These are phyloP conservation scores for Protosalanx chinensis DNA, from an alignment of 2,797 vertebrate species.

Conservation along the genomic window DNA sequence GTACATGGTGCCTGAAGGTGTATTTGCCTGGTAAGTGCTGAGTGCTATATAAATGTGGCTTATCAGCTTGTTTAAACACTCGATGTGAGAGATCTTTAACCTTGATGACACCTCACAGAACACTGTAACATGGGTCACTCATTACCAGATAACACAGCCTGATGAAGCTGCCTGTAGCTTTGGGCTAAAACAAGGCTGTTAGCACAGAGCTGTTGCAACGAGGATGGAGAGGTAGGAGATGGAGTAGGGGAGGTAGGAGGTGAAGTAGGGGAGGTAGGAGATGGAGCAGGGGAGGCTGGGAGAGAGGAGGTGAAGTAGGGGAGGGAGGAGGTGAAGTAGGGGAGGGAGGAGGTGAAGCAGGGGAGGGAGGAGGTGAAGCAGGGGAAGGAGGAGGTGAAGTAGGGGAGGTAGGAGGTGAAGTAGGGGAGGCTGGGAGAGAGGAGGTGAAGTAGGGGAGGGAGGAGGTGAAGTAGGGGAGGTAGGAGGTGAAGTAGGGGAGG, in stretches of 20 bases:
- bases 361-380: not conserved
- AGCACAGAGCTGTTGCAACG: not conserved
- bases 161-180: not conserved
- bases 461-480: too few species aligned
- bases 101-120: not conserved
- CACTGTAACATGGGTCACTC: not conserved
- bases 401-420: too few species aligned
- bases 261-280: not conserved
- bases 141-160: not conserved
- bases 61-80: conserved; percentile 5
- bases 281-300: too few species aligned
- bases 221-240: not conserved
- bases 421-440: too few species aligned
- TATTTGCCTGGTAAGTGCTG: too few species aligned
- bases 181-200: not conserved
- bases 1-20: too few species aligned
- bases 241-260: too few species aligned
- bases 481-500: not conserved
- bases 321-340: too few species aligned
- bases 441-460: too few species aligned
- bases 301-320: too few species aligned
- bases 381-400: too few species aligned
- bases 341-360: too few species aligned
- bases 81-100: not conserved
- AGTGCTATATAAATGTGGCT: not conserved